Evolutionary conservation across 2,888 invertebrate species (phyloP).

Genomic region (Orthonevra nobilis): DNA sequence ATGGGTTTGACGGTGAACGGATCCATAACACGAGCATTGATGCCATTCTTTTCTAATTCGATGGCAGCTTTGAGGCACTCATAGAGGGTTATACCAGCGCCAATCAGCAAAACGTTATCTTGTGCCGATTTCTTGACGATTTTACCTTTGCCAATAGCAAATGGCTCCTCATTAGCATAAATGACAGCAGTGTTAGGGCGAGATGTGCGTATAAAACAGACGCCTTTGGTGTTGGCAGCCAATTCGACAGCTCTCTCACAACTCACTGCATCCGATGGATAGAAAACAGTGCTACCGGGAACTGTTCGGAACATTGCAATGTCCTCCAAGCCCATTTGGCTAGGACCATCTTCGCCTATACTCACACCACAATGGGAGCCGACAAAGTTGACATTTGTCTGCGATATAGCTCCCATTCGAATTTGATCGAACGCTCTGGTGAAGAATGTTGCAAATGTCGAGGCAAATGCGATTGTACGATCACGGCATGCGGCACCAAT

Average conservation of each 20-base stretch:
- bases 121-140: conserved; percentile 87
- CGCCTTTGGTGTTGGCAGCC: conserved; percentile 95
- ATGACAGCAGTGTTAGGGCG: conserved; percentile 93
- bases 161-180: conserved; percentile 91
- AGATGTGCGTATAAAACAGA: conserved; percentile 97
- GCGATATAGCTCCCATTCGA: conserved; percentile 99
- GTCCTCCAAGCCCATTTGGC: conserved; percentile 99
- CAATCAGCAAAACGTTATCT: conserved; percentile 93
- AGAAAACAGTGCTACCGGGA: conserved; percentile 90
- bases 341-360: conserved; percentile 99
- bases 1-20: conserved; percentile 98
- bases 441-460: conserved; percentile 99
- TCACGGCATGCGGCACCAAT: conserved; percentile 96
- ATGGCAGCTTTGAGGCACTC: conserved; percentile 94
- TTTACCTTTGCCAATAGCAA: conserved; percentile 90
- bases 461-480: conserved; percentile 95
- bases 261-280: conserved; percentile 95
- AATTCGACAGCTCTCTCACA: conserved; percentile 96
- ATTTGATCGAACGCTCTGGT: conserved; percentile 98
- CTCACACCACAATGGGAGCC: conserved; percentile 99
- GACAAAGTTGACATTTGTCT: conserved; percentile 97
- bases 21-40: conserved; percentile 92
- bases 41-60: conserved; percentile 85
- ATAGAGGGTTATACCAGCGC: conserved; percentile 95
- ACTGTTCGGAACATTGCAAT: conserved; percentile 96